Evolutionary conservation across 2,888 invertebrate species (phyloP), one percentile per base, ranked within the genome.

Genomic region (Hirtodrosophila cameraria): DNA sequence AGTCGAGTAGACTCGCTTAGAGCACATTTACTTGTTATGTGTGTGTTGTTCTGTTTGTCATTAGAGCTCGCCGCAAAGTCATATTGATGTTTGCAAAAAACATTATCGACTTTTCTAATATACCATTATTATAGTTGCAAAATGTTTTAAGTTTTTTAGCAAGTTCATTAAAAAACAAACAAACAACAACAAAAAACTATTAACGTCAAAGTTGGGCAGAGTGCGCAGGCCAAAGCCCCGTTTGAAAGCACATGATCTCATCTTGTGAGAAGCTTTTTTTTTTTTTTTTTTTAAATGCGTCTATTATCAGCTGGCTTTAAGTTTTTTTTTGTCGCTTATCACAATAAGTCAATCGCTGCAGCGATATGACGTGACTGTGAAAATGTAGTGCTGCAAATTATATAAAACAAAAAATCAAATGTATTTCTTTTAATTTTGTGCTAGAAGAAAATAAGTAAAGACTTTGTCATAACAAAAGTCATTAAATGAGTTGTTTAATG

Each of bases 181-280:
- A 20, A 20, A 20, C 5, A 20, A 20, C 2, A 20, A 20, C 18
- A 20, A 2, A 42, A 65, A 75, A 72, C 79, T 75, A 82, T 66
- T 57, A 62, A 53, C 31, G 43, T 15, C 23, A 13, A 13, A 28
- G 41, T 15, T 38, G 6, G 18, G 49, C 13, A 15, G 25, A 35
- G 42, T 39, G n/a, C 23, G 7, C 35, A 28, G 41, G 28, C 11
- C n/a, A 11, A 45, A 30, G 7, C 28, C n/a, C 1, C 3, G 7
- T 15, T 35, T 13, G 15, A 20, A 64, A 31, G 57, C 82, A 79
- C 76, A 76, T 79, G 83, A 83, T 74, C 78, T 75, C 81, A 80
- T 61, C 71, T 42, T 36, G 43, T 45, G 50, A 65, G 35, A 46
- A 36, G 35, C 31, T 52, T 41, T 42, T 46, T 20, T 38, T 13